Percentiles rank a stretch among this genome's conserved stretches.
Conservation (phyloP, 2,888 invertebrate genomes). For the Petrolisthes manimaculis region DNA sequence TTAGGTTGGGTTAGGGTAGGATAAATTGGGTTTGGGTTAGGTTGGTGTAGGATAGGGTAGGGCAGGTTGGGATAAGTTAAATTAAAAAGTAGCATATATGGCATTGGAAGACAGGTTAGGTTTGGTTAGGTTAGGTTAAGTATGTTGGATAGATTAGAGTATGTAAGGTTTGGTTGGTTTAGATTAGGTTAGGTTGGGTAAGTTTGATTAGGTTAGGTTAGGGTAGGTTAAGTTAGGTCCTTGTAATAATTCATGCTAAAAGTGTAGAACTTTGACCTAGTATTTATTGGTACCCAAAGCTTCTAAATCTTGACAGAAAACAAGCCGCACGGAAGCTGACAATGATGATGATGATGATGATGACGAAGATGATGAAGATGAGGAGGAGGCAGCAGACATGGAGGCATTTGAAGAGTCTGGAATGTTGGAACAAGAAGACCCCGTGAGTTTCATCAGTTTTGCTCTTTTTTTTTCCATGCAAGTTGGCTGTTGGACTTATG, state of each 20-base stretch:
- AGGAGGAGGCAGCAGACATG: conserved; percentile 96
- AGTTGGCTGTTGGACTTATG: too few species aligned
- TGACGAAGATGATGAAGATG: conserved; percentile 76
- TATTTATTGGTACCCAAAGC: too few species aligned
- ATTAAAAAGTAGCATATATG: conserved; percentile 87
- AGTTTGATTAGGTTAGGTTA: not conserved
- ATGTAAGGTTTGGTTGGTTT: too few species aligned
- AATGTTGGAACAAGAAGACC: conserved; percentile 91
- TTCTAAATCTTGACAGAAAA: conserved; percentile 11
- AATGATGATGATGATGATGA: conserved; percentile 75
- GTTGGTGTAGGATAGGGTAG: too few species aligned
- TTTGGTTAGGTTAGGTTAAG: not conserved
- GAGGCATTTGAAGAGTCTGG: conserved; percentile 97
- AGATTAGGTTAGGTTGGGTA: too few species aligned
- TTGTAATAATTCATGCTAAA: too few species aligned
- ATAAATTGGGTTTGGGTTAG: too few species aligned
- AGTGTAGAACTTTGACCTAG: too few species aligned
- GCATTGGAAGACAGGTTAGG: conserved; percentile 78
- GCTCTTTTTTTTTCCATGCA: too few species aligned
- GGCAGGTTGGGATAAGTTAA: conserved; percentile 70
- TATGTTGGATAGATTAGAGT: too few species aligned
- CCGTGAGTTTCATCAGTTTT: conserved; percentile 70
- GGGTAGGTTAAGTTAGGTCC: too few species aligned
- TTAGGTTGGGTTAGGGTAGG: too few species aligned
- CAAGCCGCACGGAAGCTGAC: conserved; percentile 15